A percentile compares a stretch with the other conserved stretches of the same genome.
phyloP scores from a whole-genome alignment of 2,888 invertebrate species.

The Polyommatus icarus region DNA sequence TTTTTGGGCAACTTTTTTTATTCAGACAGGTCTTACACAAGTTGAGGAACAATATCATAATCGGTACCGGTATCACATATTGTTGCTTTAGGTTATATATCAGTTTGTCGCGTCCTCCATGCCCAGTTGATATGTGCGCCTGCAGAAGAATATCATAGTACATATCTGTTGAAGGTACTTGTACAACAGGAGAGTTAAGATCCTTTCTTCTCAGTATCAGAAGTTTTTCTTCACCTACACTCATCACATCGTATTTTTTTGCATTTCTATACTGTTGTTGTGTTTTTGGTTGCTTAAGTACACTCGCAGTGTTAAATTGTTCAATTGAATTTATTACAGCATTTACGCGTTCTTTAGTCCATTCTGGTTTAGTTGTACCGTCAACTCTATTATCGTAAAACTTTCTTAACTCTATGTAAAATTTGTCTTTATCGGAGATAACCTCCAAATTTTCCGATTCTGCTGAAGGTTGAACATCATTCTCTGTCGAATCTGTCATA shows the following conservation, averaged over 20 bases:
- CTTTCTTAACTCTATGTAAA: conserved; percentile 16
- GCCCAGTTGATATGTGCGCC: conserved; percentile 35
- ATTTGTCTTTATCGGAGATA: too few relatives aligned
- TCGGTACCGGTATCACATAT: conserved; percentile 35
- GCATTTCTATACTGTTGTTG: too few relatives aligned
- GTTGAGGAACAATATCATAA: neutral
- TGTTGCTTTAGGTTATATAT: conserved; percentile 32
- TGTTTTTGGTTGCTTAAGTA: conserved; percentile 14
- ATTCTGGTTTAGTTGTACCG: conserved; percentile 17
- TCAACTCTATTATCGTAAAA: conserved; percentile 22
- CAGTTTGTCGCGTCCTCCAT: conserved; percentile 38
- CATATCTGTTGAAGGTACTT: conserved; percentile 28
- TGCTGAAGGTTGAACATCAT: too few relatives aligned
- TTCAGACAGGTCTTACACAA: conserved; percentile 30
- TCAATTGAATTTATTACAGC: neutral
- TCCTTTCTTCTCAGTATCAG: conserved; percentile 34
- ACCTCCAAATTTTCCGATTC: too few relatives aligned
- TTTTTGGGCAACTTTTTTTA: conserved; percentile 40
- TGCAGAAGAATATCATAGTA: conserved; percentile 35
- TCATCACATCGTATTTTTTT: conserved; percentile 34
- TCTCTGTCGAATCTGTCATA: too few relatives aligned
- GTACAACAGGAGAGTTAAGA: conserved; percentile 27
- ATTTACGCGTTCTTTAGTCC: conserved; percentile 23
- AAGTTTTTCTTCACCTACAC: conserved; percentile 33
- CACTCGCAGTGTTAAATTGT: too few relatives aligned